Conservation (phyloP, 2,888 invertebrate genomes). For the Sicus ferrugineus region DNA sequence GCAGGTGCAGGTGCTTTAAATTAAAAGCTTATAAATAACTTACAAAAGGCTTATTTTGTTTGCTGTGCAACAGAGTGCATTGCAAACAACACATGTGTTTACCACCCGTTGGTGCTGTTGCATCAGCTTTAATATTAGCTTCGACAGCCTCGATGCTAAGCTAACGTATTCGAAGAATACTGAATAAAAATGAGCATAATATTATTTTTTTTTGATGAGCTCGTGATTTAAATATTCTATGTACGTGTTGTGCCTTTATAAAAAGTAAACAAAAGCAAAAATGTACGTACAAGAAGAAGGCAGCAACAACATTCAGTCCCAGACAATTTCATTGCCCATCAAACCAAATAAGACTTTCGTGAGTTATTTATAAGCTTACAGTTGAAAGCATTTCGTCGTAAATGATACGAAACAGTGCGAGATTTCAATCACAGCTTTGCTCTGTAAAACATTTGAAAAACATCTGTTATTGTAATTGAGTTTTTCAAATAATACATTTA, state of each 20-base stretch:
- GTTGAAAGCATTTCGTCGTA: not conserved
- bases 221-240: constrained; percentile 17
- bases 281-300: not conserved
- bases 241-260: not conserved
- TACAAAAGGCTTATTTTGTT: no score
- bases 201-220: constrained; percentile 17
- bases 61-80: not conserved
- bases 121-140: not conserved
- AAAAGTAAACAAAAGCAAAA: constrained; percentile 2
- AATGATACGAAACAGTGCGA: not conserved
- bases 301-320: constrained; percentile 14
- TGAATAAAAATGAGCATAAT: not conserved
- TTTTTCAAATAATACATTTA: no score
- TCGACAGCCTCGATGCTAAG: not conserved
- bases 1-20: no score
- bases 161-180: not conserved
- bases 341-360: no score
- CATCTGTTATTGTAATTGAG: no score
- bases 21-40: no score
- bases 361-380: no score
- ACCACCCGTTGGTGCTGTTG: not conserved
- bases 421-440: not conserved
- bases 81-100: not conserved
- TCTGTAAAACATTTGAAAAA: no score
- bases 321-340: not conserved